Conservation (phyloP, 2,888 invertebrate species). For the Dendrolimus houi region DNA sequence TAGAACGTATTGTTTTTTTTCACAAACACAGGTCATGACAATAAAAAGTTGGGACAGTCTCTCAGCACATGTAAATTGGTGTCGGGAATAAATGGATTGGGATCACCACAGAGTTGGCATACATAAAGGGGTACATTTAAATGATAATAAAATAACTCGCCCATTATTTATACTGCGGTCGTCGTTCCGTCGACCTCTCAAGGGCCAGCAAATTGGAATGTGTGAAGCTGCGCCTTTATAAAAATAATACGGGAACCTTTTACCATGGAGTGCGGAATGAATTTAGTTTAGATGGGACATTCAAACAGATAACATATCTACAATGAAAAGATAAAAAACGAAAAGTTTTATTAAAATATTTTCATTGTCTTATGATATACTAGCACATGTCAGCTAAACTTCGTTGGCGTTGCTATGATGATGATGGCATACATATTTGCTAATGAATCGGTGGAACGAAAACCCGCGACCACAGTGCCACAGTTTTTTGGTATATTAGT, state of each 20-base stretch:
- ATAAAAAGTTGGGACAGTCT: not conserved
- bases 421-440: no score
- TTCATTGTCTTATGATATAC: no score
- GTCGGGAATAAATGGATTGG: not conserved
- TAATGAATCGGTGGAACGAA: no score
- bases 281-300: not conserved
- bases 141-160: constrained; percentile 11
- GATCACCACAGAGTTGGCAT: not conserved
- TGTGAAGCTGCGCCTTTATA: constrained; percentile 12
- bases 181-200: constrained; percentile 7
- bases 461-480: no score
- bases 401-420: no score
- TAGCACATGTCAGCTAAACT: no score
- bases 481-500: no score
- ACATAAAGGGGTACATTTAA: constrained; percentile 4
- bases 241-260: constrained; percentile 10
- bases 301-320: not conserved
- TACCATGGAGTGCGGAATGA: constrained; percentile 6
- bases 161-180: constrained; percentile 9
- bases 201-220: constrained; percentile 12
- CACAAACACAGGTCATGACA: not conserved
- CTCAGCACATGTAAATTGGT: not conserved
- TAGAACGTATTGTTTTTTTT: not conserved
- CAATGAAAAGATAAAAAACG: no score
- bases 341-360: no score